A percentile compares a stretch with the other conserved stretches of the same genome.
Conservation (phyloP, 2,888 invertebrate genomes). For the Nymphalis urticae region DNA sequence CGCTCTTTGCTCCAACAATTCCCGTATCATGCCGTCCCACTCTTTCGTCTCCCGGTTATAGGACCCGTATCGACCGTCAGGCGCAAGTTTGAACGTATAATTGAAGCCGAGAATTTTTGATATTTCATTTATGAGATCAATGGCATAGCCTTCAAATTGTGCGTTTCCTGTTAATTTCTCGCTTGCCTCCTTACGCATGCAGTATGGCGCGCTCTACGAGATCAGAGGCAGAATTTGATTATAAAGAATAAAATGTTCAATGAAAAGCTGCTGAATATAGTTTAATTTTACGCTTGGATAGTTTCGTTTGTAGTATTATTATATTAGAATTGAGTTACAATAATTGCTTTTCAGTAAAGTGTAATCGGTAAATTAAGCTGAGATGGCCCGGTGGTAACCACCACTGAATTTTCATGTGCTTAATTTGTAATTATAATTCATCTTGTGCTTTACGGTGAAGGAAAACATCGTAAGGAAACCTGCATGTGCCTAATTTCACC, state of each 20-base stretch:
- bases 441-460: no score
- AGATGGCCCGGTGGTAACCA: no score
- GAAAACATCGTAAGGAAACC: no score
- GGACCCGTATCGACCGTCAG: slow-evolving; percentile 92
- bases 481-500: no score
- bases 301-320: no score
- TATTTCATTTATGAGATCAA: slow-evolving; percentile 96
- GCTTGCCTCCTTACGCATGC: slow-evolving; percentile 94
- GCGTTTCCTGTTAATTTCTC: slow-evolving; percentile 93
- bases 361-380: no score
- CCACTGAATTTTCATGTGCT: no score
- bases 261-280: not conserved
- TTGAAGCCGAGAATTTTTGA: slow-evolving; percentile 92
- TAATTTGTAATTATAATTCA: no score
- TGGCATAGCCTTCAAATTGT: slow-evolving; percentile 96
- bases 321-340: no score
- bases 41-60: slow-evolving; percentile 90
- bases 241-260: no score
- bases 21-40: slow-evolving; percentile 96
- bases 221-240: not conserved
- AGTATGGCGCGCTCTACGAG: slow-evolving; percentile 94
- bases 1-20: slow-evolving; percentile 93
- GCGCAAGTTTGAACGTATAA: slow-evolving; percentile 92
- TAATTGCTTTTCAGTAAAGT: no score
- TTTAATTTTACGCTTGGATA: not conserved